Evolutionary conservation across 1,140 invertebrate genomes (phyloP), one percentile per base, ranked within the genome.

Genomic region (Dolichoris vasculosae): DNA sequence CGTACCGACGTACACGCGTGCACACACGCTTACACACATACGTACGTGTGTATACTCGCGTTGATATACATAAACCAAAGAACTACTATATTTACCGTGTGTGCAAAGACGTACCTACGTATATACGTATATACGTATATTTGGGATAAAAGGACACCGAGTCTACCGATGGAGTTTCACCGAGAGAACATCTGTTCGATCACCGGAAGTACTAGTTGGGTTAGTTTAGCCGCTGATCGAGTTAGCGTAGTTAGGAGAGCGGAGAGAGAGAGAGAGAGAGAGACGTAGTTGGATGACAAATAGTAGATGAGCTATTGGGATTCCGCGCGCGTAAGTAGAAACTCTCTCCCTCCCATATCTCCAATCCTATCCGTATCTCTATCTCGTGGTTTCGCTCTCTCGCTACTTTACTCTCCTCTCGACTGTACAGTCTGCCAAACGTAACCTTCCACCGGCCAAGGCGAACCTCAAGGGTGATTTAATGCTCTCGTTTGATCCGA

Each of bases 401-500:
- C 38, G 4, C 40, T 67, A 46, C n/a, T 17, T 35, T 32, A 59
- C 38, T 59, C 73, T 63, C 30, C 13, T 83, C n/a, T 63, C 40
- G 20, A 30, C 71, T 67, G 77, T 76, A 83, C 48, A n/a, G 85
- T n/a, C 79, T 87, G 88, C 84, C 89, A 88, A 90, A 89, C 84
- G 88, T 86, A 89, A 88, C 84, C 82, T 88, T 86, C 87, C 83
- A 85, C 51, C 80, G 64, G 35, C 67, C 73, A 63, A 73, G 85
- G 64, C 46, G 87, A 84, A 86, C 87, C 89, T 90, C 88, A 76
- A 88, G 89, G 89, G 88, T 91, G 90, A 91, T 91, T 91, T 90
- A 90, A 89, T 90, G 88, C 89, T 85, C 87, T 87, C 89, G 89
- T 90, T 90, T 90, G 90, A 90, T 90, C 89, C 89, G 89, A 91